These are phyloP conservation scores for Sander vitreus DNA, from an alignment of 2,113 vertebrate genomes.

Conservation along the genomic window DNA sequence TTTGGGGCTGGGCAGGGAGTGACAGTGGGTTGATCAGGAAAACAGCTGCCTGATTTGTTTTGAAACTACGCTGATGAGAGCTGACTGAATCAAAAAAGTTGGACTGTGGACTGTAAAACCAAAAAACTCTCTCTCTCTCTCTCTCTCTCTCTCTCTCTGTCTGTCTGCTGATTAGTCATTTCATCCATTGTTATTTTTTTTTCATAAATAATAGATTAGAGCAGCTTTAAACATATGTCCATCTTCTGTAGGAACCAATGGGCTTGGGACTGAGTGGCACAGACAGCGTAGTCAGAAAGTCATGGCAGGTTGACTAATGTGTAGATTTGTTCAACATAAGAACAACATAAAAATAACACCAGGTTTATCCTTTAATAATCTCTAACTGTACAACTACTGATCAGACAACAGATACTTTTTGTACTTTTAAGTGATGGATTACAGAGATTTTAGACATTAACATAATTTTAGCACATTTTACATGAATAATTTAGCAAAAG, in stretches of 20 bases:
- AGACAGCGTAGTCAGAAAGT: no score
- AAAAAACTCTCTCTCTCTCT: neutral
- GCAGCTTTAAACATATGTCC: neutral
- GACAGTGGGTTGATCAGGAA: slow-evolving; percentile 5
- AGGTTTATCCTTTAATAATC: slow-evolving; percentile 9
- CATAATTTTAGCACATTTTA: slow-evolving; percentile 27
- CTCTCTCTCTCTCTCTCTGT: no score
- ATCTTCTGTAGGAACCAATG: neutral
- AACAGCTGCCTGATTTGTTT: slow-evolving; percentile 8
- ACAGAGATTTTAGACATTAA: slow-evolving; percentile 17
- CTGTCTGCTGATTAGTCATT: neutral
- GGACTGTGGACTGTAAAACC: neutral
- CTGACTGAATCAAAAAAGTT: slow-evolving; percentile 9
- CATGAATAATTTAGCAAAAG: slow-evolving; percentile 11
- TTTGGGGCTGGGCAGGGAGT: neutral
- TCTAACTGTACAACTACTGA: neutral
- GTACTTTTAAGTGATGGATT: slow-evolving; percentile 9
- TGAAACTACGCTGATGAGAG: slow-evolving; percentile 2
- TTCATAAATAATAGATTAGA: neutral
- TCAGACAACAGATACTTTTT: slow-evolving; percentile 16
- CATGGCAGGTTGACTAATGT: neutral
- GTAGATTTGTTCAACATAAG: neutral
- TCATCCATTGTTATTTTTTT: neutral
- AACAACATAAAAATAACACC: neutral
- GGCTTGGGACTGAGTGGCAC: neutral